Evolutionary conservation across 2,797 vertebrate genomes (phyloP).

Genomic region (Semaprochilodus insignis): DNA sequence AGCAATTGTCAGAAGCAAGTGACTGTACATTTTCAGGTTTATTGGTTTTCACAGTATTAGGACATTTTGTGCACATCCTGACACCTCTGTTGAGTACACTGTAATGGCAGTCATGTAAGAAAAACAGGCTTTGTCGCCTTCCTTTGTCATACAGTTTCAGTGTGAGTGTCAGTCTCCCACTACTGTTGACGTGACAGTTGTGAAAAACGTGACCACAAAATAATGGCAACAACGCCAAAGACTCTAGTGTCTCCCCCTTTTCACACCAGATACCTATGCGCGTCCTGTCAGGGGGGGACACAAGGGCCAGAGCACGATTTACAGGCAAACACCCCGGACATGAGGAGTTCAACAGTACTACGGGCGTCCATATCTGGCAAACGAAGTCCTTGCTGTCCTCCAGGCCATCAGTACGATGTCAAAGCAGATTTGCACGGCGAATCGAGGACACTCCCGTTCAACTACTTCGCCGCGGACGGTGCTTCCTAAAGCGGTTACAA

Average conservation of each 20-base stretch:
- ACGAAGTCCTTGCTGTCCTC: neutral
- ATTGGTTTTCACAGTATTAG: neutral
- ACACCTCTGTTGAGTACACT: neutral
- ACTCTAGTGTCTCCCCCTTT: neutral
- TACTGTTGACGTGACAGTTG: neutral
- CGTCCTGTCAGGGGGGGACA: neutral
- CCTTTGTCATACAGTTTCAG: neutral
- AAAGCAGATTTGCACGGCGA: neutral
- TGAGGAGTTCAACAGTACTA: neutral
- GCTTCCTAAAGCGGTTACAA: conserved; percentile 4
- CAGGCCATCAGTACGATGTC: neutral
- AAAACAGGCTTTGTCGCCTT: neutral
- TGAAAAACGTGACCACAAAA: neutral
- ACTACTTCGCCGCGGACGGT: neutral
- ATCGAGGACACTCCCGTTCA: conserved; percentile 1
- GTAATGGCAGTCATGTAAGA: neutral
- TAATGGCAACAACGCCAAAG: neutral
- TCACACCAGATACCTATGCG: neutral
- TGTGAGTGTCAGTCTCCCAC: neutral
- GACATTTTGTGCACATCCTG: no score
- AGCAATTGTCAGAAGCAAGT: neutral
- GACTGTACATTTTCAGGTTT: neutral
- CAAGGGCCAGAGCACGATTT: neutral
- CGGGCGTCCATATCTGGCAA: neutral
- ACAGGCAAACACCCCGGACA: neutral